Percentiles rank a stretch among this genome's conserved stretches.
phyloP scores from a whole-genome alignment of 92 coral and sea anemone genomes.

The Heliopora coerulea region DNA sequence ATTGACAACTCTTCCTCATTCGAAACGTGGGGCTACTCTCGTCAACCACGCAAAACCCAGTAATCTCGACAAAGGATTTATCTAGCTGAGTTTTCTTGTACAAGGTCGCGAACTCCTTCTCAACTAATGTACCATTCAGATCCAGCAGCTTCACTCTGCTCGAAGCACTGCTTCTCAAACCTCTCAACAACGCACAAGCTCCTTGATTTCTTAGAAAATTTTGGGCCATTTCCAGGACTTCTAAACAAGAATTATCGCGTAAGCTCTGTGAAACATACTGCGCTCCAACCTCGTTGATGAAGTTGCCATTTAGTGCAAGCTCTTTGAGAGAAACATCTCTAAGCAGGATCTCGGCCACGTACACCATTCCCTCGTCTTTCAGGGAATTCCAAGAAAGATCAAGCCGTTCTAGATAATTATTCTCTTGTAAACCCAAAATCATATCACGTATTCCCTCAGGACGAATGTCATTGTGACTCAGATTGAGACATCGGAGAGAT shows the following conservation, averaged over 20 bases:
- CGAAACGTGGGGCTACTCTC: not conserved
- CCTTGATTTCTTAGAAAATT: slow-evolving; percentile 78
- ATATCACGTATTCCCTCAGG: slow-evolving; percentile 62
- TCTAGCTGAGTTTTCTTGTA: slow-evolving; percentile 29
- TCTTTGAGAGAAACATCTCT: slow-evolving; percentile 57
- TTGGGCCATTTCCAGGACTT: slow-evolving; percentile 64
- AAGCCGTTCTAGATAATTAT: slow-evolving; percentile 55
- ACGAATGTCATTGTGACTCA: slow-evolving; percentile 72
- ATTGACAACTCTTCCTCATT: slow-evolving; percentile 1
- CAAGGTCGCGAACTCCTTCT: slow-evolving; percentile 41
- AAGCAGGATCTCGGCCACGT: slow-evolving; percentile 57
- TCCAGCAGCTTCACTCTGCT: slow-evolving; percentile 61
- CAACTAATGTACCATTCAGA: slow-evolving; percentile 78
- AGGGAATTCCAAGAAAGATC: slow-evolving; percentile 94
- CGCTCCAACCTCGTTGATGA: slow-evolving; percentile 71
- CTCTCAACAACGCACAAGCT: slow-evolving; percentile 54
- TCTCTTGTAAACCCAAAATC: slow-evolving; percentile 58
- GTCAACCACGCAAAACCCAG: slow-evolving; percentile 34
- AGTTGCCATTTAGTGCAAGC: slow-evolving; percentile 72
- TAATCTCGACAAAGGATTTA: slow-evolving; percentile 9
- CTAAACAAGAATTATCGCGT: slow-evolving; percentile 56
- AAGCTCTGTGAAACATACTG: slow-evolving; percentile 59
- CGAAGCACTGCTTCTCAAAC: slow-evolving; percentile 21
- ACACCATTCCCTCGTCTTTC: slow-evolving; percentile 69
- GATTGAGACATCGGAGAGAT: slow-evolving; percentile 39